Percentiles rank a stretch among this genome's conserved stretches.
phyloP scores from a whole-genome alignment of 1,140 invertebrate species.

The Apocrypta bakeri region DNA sequence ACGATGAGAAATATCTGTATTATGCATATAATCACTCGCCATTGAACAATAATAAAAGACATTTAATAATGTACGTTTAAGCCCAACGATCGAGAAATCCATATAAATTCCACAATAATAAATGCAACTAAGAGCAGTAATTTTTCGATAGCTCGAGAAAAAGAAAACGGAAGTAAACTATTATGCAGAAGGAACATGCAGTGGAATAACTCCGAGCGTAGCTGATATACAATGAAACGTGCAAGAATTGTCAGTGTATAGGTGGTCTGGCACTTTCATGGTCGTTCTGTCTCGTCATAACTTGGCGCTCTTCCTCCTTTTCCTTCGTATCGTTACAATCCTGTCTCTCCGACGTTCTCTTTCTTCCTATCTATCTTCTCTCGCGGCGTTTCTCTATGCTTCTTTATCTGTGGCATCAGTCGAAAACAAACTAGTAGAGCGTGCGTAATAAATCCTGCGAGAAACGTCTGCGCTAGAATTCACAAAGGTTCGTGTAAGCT shows the following conservation, averaged over 20 bases:
- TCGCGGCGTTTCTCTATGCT: neutral
- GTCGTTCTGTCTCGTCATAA: conserved; percentile 20
- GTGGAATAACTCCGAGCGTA: neutral
- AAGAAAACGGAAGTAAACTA: neutral
- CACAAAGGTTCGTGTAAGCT: neutral
- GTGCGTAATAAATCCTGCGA: conserved; percentile 13
- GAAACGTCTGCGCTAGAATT: neutral
- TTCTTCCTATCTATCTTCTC: neutral
- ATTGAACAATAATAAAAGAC: no score
- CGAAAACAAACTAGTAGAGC: conserved; percentile 26
- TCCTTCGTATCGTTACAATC: neutral
- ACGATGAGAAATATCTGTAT: no score
- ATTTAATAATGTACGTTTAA: no score
- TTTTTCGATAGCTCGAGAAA: no score
- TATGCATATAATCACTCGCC: no score
- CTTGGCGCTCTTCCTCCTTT: neutral
- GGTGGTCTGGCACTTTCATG: conserved; percentile 25
- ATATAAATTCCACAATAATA: no score
- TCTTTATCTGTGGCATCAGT: conserved; percentile 13
- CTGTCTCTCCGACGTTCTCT: neutral
- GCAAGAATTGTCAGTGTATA: conserved; percentile 1
- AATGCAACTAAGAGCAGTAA: no score
- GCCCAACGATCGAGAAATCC: no score
- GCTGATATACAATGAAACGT: neutral
- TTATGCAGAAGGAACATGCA: neutral